Evolutionary conservation across 1,140 invertebrate genomes (phyloP), one percentile per base, ranked within the genome.

Genomic region (Asbolus verrucosus): DNA sequence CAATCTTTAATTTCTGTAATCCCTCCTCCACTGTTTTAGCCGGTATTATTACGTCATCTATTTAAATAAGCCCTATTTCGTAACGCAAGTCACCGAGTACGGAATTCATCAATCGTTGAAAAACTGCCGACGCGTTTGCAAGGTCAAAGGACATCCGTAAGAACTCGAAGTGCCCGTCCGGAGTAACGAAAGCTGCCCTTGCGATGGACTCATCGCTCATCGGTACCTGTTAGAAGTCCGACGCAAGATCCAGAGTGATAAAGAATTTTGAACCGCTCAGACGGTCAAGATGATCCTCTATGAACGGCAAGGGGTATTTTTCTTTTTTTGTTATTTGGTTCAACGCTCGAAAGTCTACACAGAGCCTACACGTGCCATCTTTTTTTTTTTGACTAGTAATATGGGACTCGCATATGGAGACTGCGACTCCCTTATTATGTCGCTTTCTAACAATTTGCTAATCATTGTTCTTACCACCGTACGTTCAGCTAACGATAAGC

Each of bases 51-150:
- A 43, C 43, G 18, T 65, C 82, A 65, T 84, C 82, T 4, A 79
- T 50, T 41, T 78, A 79, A 0, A 67, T 18, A 15, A 75, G 59
- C 6, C 72, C 68, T 27, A 70, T 33, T 76, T 36, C 70, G 70
- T 79, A n/a, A 46, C 72, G 5, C 66, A 79, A 33, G 41, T 36
- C n/a, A 1, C 69, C 31, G 2, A 82, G 72, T 0, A 82, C 73
- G 1, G 54, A 60, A 38, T 79, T 77, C 3, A 84, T 80, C 5
- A 81, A 71, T 24, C 75, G 61, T 65, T 83, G 78, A 61, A 84
- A 84, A 0, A 77, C 75, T 9, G 78, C 65, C 0, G 83, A 77
- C 4, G 73, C 71, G 63, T 77, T 76, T 11, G 38, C 27, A 38
- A 60, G 38, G 36, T 71, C 67, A 39, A 78, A 72, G 5, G 76